Evolutionary conservation across 1,140 invertebrate genomes (phyloP).

Genomic region (Varroa destructor): DNA sequence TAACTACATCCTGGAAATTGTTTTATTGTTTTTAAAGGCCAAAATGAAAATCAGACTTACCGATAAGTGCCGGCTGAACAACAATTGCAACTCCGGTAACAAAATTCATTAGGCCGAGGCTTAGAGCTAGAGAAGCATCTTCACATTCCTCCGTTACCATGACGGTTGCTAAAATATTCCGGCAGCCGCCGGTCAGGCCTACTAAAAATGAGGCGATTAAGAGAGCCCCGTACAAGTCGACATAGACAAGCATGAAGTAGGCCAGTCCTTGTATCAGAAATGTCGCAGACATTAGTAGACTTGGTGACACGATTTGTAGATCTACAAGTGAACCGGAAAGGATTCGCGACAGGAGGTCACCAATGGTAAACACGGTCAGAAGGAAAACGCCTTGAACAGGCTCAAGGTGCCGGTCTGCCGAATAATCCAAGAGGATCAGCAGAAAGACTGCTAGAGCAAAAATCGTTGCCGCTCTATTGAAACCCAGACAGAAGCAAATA

Average conservation of each 20-base stretch:
- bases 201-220: constrained; percentile 9
- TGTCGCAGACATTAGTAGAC: neutral
- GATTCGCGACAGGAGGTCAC: constrained; percentile 3
- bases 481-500: neutral
- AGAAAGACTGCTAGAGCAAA: constrained; percentile 2
- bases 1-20: no score
- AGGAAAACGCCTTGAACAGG: constrained; percentile 12
- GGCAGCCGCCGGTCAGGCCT: constrained; percentile 7
- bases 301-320: neutral
- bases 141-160: constrained; percentile 20
- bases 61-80: constrained; percentile 3
- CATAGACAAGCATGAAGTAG: constrained; percentile 1
- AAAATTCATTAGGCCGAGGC: constrained; percentile 12
- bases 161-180: constrained; percentile 7
- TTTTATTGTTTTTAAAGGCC: no score
- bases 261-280: constrained; percentile 5
- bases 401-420: constrained; percentile 11
- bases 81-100: constrained; percentile 13
- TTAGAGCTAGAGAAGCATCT: neutral
- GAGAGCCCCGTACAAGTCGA: neutral
- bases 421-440: constrained; percentile 5
- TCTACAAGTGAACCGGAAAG: constrained; percentile 4
- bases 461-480: neutral
- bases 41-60: neutral
- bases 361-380: constrained; percentile 13